These are phyloP conservation scores for Eospalax fontanierii DNA, from an alignment of 2,797 vertebrate genomes.

Conservation along the genomic window DNA sequence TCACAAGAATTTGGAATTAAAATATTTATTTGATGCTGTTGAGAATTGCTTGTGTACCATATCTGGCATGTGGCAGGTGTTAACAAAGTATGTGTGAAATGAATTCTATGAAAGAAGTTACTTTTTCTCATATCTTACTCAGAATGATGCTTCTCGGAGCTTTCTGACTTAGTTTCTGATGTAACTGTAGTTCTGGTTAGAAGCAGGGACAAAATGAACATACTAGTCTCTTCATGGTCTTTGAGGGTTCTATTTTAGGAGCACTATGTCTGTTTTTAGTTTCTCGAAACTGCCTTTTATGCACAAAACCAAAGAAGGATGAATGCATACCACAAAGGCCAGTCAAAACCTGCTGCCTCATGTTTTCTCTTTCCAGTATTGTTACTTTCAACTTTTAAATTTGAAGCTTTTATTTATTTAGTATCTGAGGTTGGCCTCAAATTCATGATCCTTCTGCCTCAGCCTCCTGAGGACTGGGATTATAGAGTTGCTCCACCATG, in stretches of 20 bases:
- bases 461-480: neutral
- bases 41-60: rapidly evolving
- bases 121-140: conserved; percentile 48
- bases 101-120: neutral
- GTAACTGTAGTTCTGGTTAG: conserved; percentile 10
- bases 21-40: conserved; percentile 72
- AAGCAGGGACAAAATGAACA: neutral
- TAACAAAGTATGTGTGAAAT: no score
- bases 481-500: neutral
- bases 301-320: conserved; percentile 41
- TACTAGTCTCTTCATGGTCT: conserved; percentile 11
- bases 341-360: rapidly evolving
- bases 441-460: neutral
- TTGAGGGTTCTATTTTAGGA: conserved; percentile 61
- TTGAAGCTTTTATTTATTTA: conserved; percentile 8
- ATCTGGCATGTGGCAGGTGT: neutral
- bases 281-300: conserved; percentile 67
- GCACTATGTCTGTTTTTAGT: conserved; percentile 71
- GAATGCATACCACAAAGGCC: neutral
- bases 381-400: neutral
- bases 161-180: conserved; percentile 19
- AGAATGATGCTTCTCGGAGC: conserved; percentile 50
- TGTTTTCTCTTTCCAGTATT: neutral
- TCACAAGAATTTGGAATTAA: conserved; percentile 68
- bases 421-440: neutral